phyloP scores from a whole-genome alignment of 2,888 invertebrate genomes.

The Hyalella azteca region DNA sequence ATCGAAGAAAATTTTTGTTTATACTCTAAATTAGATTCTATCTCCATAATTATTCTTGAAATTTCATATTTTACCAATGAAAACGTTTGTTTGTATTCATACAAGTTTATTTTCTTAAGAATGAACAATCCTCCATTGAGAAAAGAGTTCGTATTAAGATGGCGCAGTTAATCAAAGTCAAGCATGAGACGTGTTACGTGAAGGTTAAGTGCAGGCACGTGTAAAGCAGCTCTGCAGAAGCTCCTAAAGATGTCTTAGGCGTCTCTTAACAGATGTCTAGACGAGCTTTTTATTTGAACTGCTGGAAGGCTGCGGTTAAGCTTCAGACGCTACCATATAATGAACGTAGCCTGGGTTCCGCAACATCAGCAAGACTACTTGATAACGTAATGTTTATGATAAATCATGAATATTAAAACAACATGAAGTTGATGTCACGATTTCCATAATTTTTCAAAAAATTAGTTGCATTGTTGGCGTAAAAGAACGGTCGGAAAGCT shows the following conservation, averaged over 20 bases:
- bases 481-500: too few relatives aligned
- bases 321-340: background rate
- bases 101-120: background rate
- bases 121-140: background rate
- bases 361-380: background rate
- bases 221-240: background rate
- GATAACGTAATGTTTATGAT: background rate
- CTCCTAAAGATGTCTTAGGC: background rate
- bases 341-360: background rate
- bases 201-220: background rate
- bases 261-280: conserved; percentile 3
- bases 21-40: background rate
- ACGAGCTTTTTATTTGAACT: background rate
- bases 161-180: background rate
- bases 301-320: background rate
- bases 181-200: background rate
- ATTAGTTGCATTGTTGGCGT: too few relatives aligned
- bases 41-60: background rate
- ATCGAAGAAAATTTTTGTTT: too few relatives aligned
- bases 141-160: background rate
- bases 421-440: background rate
- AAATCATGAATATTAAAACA: background rate
- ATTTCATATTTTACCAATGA: background rate
- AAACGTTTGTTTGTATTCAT: background rate
- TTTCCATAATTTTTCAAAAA: too few relatives aligned